phyloP scores from a whole-genome alignment of 2,113 vertebrate species.

The Cebus imitator region DNA sequence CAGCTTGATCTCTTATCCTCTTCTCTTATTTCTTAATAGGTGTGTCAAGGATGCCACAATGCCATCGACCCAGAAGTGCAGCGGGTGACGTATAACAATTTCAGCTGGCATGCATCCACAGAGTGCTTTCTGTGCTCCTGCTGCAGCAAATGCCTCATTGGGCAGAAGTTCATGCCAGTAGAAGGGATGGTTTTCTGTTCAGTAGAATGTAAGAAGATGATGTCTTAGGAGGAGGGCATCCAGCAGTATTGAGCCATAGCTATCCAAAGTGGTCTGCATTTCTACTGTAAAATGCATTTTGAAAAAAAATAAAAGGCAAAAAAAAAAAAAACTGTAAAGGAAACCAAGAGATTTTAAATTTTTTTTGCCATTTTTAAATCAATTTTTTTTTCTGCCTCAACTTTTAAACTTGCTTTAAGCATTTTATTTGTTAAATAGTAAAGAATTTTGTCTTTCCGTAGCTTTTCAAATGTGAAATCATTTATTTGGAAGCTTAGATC shows the following conservation, averaged over 20 bases:
- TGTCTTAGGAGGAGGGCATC: slow-evolving; percentile 78
- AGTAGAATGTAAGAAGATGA: slow-evolving; percentile 95
- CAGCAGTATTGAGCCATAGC: slow-evolving; percentile 24
- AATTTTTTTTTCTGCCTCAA: slow-evolving; percentile 28
- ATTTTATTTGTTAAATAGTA: slow-evolving; percentile 34
- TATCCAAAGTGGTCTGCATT: slow-evolving; percentile 79
- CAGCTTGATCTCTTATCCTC: slow-evolving; percentile 8
- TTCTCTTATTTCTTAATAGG: slow-evolving; percentile 82
- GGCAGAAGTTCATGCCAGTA: slow-evolving; percentile 94
- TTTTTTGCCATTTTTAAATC: slow-evolving; percentile 41
- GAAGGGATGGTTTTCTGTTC: slow-evolving; percentile 95
- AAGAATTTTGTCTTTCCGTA: slow-evolving; percentile 5
- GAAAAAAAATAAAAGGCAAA: slow-evolving; percentile 61
- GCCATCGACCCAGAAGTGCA: slow-evolving; percentile 95
- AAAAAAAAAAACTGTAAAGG: background rate
- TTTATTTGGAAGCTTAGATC: slow-evolving; percentile 42
- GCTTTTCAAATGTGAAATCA: slow-evolving; percentile 24
- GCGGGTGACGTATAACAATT: slow-evolving; percentile 93
- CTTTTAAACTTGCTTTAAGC: slow-evolving; percentile 51
- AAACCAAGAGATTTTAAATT: slow-evolving; percentile 50
- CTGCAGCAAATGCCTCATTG: slow-evolving; percentile 94
- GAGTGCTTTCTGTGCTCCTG: slow-evolving; percentile 95
- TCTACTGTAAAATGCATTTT: slow-evolving; percentile 76
- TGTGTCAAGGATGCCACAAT: slow-evolving; percentile 91
- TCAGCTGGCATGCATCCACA: slow-evolving; percentile 93